Conservation (phyloP, 2,113 vertebrate species). For the Corynorhinus townsendii region DNA sequence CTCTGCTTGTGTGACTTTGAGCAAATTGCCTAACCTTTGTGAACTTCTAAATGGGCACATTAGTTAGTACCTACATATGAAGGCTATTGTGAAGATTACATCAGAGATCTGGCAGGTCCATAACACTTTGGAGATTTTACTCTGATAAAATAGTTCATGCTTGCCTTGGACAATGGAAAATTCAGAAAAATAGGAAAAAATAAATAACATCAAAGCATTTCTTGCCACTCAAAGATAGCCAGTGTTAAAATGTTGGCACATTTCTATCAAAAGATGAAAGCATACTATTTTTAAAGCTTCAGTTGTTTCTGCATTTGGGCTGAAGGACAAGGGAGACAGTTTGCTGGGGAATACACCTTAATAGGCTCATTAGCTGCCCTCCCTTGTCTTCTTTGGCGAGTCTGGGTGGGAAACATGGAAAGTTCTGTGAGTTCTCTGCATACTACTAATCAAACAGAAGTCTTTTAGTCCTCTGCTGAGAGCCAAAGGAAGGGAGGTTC, state of each 20-base stretch:
- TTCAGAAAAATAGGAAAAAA: slow-evolving; percentile 51
- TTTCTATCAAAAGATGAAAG: slow-evolving; percentile 59
- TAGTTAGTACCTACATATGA: neutral
- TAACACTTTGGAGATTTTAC: slow-evolving; percentile 47
- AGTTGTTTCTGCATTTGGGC: slow-evolving; percentile 29
- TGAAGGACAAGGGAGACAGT: slow-evolving; percentile 26
- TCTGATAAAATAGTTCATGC: slow-evolving; percentile 34
- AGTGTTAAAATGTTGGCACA: slow-evolving; percentile 47
- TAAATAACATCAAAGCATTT: slow-evolving; percentile 30
- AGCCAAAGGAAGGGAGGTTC: neutral
- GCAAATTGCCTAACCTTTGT: slow-evolving; percentile 13
- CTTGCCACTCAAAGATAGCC: slow-evolving; percentile 31
- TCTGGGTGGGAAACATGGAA: neutral
- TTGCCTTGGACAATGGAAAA: slow-evolving; percentile 27
- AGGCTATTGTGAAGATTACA: slow-evolving; percentile 41
- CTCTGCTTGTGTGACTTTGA: slow-evolving; percentile 11
- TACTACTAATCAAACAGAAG: neutral
- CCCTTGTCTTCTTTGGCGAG: neutral
- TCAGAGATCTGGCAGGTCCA: slow-evolving; percentile 33
- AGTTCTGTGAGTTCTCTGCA: slow-evolving; percentile 32
- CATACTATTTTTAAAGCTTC: slow-evolving; percentile 57
- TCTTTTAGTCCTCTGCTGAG: neutral
- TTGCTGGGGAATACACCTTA: slow-evolving; percentile 51
- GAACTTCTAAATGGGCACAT: neutral
- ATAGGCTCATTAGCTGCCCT: neutral